Base-by-base conservation (phyloP, 2,797 vertebrate species). In the Emydoidea blandingii region DNA sequence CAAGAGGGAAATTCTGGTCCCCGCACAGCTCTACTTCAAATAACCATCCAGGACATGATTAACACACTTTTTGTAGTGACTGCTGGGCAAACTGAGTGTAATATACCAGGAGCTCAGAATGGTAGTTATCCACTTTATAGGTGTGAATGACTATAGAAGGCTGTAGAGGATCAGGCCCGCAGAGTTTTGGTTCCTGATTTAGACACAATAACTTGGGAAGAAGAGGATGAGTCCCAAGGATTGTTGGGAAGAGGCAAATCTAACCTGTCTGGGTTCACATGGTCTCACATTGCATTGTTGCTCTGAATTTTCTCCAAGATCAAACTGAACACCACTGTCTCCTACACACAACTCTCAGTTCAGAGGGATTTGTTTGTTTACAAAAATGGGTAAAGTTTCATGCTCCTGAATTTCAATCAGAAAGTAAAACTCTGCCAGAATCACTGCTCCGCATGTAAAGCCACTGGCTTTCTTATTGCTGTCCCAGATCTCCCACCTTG, bases 291-390 rank as follows among this genome's bases (percentile, higher is more conserved):
- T 54, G 23, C 1, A 1, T 72, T 85, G 87, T 87, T 5, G 1
- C 2, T 81, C 4, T 2, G 44, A 80, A 49, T 1, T 57, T 56
- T 78, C 56, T 79, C 41, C 5, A 53, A 0, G 0, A 19, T 81
- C 68, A 18, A 56, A 83, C 41, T 56, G 34, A 78, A 68, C 29
- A 86, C 0, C 1, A 83, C 53, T 7, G 3, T n/a, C 15, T 76
- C 18, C 12, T 25, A n/a, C 2, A 44, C 1, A 0, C 62, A 52
- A 1, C 8, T 54, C 79, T 41, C 6, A 59, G 5, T 87, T 86
- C 44, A n/a, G 2, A 12, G 8, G 0, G 0, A 68, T 44, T 0
- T n/a, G 0, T 15, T 82, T 90, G 1, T 87, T 72, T 29, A 57
- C 88, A 88, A 49, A 59, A 95, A 2, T 0, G 12, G 1, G 1